Evolutionary conservation across 2,113 vertebrate genomes (phyloP).

Genomic region (Artemisiospiza belli): DNA sequence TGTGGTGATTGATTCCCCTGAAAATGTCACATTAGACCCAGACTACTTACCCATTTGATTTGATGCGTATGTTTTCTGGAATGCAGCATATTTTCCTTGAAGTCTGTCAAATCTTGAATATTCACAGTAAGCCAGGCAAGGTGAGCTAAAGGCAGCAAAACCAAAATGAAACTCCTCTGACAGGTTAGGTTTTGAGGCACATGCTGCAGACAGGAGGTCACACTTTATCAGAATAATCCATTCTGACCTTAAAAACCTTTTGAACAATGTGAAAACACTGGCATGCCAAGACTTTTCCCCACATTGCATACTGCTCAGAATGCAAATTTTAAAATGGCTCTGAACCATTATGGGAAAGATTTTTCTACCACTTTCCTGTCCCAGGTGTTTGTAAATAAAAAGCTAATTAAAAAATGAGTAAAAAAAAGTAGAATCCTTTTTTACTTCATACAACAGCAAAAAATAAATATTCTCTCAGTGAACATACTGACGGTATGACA

Average conservation of each 20-base stretch:
- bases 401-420: background rate
- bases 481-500: background rate
- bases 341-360: background rate
- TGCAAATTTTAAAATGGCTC: background rate
- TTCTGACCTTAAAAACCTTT: background rate
- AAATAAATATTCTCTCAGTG: background rate
- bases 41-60: background rate
- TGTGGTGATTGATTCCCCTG: background rate
- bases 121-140: background rate
- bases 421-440: background rate
- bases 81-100: background rate
- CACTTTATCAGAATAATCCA: background rate
- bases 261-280: background rate
- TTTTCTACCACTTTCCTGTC: background rate
- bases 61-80: background rate
- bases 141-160: background rate
- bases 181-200: background rate
- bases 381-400: background rate
- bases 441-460: background rate
- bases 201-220: background rate
- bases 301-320: background rate
- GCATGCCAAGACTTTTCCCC: background rate
- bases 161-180: background rate
- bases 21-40: background rate
- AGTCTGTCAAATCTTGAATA: background rate